phyloP scores from a whole-genome alignment of 2,888 invertebrate species.

The Melolontha melolontha region DNA sequence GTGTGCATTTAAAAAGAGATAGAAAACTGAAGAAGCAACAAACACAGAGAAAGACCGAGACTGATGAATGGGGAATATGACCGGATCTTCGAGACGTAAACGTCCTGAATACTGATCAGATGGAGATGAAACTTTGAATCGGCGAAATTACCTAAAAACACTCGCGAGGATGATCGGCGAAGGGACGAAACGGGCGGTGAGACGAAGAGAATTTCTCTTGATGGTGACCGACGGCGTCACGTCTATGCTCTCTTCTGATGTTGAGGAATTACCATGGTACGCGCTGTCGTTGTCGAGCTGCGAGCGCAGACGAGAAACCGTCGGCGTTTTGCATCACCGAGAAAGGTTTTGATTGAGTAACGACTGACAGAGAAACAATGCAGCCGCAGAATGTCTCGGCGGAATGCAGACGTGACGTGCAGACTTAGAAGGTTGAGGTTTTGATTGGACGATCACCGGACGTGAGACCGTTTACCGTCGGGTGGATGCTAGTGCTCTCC shows the following conservation, averaged over 20 bases:
- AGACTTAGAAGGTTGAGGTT: constrained; percentile 48
- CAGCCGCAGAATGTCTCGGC: constrained; percentile 52
- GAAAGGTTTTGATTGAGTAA: constrained; percentile 61
- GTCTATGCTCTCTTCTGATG: constrained; percentile 49
- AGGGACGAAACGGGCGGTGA: neutral
- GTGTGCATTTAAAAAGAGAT: neutral
- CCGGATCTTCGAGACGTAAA: constrained; percentile 54
- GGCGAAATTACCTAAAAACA: constrained; percentile 26
- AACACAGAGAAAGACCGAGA: constrained; percentile 51
- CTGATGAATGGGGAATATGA: constrained; percentile 60
- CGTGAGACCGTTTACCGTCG: constrained; percentile 16
- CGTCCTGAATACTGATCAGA: constrained; percentile 58
- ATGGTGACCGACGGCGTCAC: constrained; percentile 48
- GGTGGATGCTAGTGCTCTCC: neutral
- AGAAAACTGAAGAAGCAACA: constrained; percentile 1
- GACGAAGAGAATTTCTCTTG: neutral
- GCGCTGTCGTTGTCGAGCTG: constrained; percentile 4
- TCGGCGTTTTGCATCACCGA: constrained; percentile 37
- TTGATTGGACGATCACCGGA: constrained; percentile 47
- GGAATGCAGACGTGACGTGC: constrained; percentile 60
- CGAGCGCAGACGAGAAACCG: constrained; percentile 13
- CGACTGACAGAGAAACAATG: constrained; percentile 63
- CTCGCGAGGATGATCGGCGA: constrained; percentile 1
- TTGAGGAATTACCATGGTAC: constrained; percentile 53
- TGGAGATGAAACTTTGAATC: constrained; percentile 43